Base-by-base conservation (phyloP, 2,888 invertebrate genomes). In the Chalcis sispes region DNA sequence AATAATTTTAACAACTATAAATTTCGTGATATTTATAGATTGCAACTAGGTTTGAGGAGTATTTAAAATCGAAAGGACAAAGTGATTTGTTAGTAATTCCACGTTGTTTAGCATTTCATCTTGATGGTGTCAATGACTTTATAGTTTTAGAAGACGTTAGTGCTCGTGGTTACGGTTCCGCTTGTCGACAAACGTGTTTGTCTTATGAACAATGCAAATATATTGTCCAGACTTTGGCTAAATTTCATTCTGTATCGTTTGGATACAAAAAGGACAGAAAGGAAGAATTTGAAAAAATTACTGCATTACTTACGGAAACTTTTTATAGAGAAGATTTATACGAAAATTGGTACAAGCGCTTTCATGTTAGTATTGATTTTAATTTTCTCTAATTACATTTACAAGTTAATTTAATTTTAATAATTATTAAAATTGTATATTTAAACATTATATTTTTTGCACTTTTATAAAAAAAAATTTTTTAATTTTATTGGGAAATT, bases 181-280 rank as follows among this genome's bases (percentile, higher is more conserved):
- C 86, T 1, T 79, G 82, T 1, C 84, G 90, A 74, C 85, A 86
- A 65, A 82, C 75, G 52, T 82, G 78, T 52, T 69, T 90, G 32
- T 82, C 85, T 77, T 80, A 85, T 20, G 81, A 85, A 1, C 83
- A 88, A 65, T 84, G 87, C n/a, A 80, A 81, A 5, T 73, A 84
- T n/a, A 86, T 90, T 67, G 72, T 90, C 4, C 80, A 83, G 80
- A 77, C 87, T 23, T 84, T 90, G 64, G 90, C 90, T 1, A 84
- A 82, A 81, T 90, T 90, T 70, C 90, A 90, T 81, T 89, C 88
- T 0, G 80, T 90, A 4, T 89, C 89, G 15, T 86, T 90, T 72
- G 90, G 90, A 5, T 88, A 86, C 69, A 90, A 87, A 81, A 85
- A 89, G 74, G 88, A 90, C 75, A 81, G 87, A 36, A 84, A 85